Evolutionary conservation across 92 coral and sea anemone species (phyloP).

Genomic region (Umimayanthus chanpuru): DNA sequence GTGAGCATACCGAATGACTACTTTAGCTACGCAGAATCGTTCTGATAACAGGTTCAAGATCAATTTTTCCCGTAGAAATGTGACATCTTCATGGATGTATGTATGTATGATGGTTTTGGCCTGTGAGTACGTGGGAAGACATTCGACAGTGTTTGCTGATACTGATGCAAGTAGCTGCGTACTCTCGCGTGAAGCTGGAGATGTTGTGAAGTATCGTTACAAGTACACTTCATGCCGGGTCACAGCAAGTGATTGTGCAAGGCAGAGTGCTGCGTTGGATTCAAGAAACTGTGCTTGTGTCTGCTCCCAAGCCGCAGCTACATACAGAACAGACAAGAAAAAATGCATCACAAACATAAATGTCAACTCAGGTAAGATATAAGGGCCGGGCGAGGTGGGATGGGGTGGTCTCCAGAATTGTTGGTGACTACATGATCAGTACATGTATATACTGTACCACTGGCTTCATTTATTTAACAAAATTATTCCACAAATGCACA

Average conservation of each 20-base stretch:
- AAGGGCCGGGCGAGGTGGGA: background rate
- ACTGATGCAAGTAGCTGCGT: no score
- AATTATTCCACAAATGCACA: no score
- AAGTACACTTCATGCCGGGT: background rate
- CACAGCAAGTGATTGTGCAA: constrained; percentile 18
- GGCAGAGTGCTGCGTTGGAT: constrained; percentile 3
- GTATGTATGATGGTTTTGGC: background rate
- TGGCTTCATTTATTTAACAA: no score
- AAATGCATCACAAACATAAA: background rate
- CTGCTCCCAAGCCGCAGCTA: background rate
- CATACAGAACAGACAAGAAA: constrained; percentile 26
- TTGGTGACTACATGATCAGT: no score
- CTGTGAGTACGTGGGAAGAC: background rate
- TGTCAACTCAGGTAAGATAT: constrained; percentile 3
- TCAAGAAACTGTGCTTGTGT: background rate
- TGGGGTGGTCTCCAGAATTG: no score
- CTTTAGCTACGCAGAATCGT: no score
- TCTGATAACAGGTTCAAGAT: background rate
- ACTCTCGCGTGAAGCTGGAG: constrained; percentile 4
- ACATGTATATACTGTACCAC: no score
- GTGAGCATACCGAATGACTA: background rate
- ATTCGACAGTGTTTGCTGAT: background rate
- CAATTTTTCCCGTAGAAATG: background rate
- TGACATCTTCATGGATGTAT: background rate
- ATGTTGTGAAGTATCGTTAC: background rate